phyloP scores from a whole-genome alignment of 1,140 invertebrate species.

The Andricus grossulariae region DNA sequence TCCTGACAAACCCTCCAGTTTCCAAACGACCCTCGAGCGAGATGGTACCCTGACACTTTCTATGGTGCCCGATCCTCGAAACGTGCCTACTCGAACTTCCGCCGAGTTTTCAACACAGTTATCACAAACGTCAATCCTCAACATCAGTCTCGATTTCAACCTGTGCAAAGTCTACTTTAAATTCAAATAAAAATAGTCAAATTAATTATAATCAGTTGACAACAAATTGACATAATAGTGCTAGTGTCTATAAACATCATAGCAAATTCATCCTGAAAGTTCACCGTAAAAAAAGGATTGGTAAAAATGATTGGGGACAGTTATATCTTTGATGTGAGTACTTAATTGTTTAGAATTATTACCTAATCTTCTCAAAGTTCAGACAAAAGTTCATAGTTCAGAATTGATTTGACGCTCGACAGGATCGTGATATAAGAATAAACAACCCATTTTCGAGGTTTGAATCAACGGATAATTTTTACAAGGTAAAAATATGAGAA shows the following conservation, averaged over 20 bases:
- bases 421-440: conserved; percentile 43
- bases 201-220: too few relatives aligned
- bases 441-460: too few relatives aligned
- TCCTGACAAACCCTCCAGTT: conserved; percentile 61
- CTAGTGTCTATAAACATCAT: too few relatives aligned
- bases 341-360: too few relatives aligned
- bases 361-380: background rate
- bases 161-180: too few relatives aligned
- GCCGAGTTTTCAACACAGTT: background rate
- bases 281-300: background rate
- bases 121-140: background rate
- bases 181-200: too few relatives aligned
- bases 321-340: conserved; percentile 65
- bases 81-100: background rate
- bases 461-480: too few relatives aligned
- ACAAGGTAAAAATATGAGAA: too few relatives aligned
- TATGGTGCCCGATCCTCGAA: too few relatives aligned
- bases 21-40: conserved; percentile 55
- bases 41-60: conserved; percentile 41
- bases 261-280: background rate
- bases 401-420: conserved; percentile 43
- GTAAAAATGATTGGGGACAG: conserved; percentile 64
- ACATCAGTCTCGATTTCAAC: too few relatives aligned
- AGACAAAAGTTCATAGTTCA: conserved; percentile 52
- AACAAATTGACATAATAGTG: too few relatives aligned